phyloP scores from a whole-genome alignment of 2,113 vertebrate species.

The Emydocephalus ijimae region DNA sequence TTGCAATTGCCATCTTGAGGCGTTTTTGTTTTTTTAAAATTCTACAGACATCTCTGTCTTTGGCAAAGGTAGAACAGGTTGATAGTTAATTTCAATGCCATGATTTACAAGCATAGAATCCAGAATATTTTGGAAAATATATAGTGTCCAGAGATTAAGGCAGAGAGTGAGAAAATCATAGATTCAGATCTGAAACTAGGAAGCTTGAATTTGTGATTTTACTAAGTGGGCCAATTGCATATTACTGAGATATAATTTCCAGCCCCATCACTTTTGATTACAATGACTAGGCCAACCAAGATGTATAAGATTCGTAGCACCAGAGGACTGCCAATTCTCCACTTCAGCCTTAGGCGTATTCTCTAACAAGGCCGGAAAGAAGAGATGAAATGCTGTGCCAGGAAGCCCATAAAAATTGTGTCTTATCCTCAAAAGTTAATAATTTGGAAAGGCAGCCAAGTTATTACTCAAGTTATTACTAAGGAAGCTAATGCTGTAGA shows the following conservation, averaged over 20 bases:
- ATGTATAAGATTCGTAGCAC: neutral
- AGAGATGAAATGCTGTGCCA: neutral
- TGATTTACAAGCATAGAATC: neutral
- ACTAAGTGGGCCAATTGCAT: neutral
- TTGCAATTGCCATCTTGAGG: neutral
- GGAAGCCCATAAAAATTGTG: neutral
- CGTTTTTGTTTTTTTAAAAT: neutral
- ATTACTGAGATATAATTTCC: neutral
- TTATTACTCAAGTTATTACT: too few species aligned
- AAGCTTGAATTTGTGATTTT: neutral
- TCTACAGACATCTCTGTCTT: neutral
- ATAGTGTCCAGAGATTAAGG: neutral
- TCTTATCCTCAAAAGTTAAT: neutral
- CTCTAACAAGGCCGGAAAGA: neutral
- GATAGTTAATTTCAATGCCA: neutral
- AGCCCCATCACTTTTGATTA: neutral
- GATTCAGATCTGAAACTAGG: neutral
- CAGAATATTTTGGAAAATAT: neutral
- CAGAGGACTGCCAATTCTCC: neutral
- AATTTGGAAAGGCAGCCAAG: neutral
- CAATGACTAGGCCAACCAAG: neutral
- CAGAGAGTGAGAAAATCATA: neutral
- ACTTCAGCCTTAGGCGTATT: neutral
- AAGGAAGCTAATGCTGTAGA: neutral
- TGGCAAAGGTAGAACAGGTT: neutral